Base-by-base conservation (phyloP, 2,113 vertebrate genomes). In the Lamprotornis superbus region DNA sequence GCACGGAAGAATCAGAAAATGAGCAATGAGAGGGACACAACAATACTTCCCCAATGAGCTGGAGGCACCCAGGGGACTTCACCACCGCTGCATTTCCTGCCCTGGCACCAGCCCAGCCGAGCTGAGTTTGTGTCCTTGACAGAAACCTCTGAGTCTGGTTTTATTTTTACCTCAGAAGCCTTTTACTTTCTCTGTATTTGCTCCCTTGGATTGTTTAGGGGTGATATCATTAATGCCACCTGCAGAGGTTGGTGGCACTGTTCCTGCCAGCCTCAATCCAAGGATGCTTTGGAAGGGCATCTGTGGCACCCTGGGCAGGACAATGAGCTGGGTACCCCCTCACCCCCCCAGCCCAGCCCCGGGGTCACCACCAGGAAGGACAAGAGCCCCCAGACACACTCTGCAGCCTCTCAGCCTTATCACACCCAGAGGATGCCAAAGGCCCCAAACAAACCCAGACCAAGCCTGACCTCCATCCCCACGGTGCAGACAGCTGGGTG, bases 401-500 rank as follows among this genome's bases (percentile, higher is more conserved):
- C 49, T 24, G 67, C 74, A 37, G 3, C 39, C 42, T 44, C 33
- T 2, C 21, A 37, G 31, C 55, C 23, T 69, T 33, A 46, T 24
- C 49, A 37, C 44, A n/a, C 10, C 42, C 21, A 1, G 9, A 7
- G 47, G 52, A 20, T 60, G 47, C 39, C 46, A 7, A 77, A 75
- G 65, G 25, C 44, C 73, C 80, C 80, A 83, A 0, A 92, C 60
- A 83, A 78, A 23, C 5, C 52, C 80, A 25, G 11, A 11, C 2
- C 33, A 22, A 18, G 27, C 33, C 77, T 10, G 0, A 10, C 11
- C 47, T 68, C 81, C 61, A 17, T 17, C 44, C 50, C 55, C 0
- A 0, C 53, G 0, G 0, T 10, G 42, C 68, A 78, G 83, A 47
- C 1, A 3, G 35, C 47, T 3, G 20, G 27, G 4, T 44, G 76